Conservation (phyloP, 2,113 vertebrate genomes). For the Monarcha castaneiventris region DNA sequence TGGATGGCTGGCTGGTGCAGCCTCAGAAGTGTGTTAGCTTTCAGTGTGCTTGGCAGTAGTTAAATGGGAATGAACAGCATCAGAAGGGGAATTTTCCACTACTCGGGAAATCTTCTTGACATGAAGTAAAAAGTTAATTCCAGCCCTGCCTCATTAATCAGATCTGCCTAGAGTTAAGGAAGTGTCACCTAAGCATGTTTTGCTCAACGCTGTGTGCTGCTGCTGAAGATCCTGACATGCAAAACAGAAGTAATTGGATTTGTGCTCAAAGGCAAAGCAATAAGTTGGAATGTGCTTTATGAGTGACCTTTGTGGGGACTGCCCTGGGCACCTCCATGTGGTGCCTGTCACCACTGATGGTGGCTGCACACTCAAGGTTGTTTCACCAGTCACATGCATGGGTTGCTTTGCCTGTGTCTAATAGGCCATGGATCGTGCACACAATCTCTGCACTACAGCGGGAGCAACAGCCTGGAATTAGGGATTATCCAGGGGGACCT, state of each 20-base stretch:
- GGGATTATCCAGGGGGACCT: not conserved
- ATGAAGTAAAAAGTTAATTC: conserved; percentile 67
- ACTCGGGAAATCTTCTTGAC: conserved; percentile 43
- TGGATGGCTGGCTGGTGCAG: conserved; percentile 43
- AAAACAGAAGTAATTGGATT: conserved; percentile 63
- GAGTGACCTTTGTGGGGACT: conserved; percentile 61
- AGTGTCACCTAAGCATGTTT: conserved; percentile 60
- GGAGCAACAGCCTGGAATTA: not conserved
- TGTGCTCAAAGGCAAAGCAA: conserved; percentile 8
- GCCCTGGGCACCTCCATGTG: conserved; percentile 33
- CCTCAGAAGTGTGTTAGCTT: conserved; percentile 41
- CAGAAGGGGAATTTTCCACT: conserved; percentile 42
- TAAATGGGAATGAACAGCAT: conserved; percentile 59
- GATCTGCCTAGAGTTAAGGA: conserved; percentile 61
- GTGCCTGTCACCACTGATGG: conserved; percentile 40
- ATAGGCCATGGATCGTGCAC: not conserved
- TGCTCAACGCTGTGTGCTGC: conserved; percentile 39
- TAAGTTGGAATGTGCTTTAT: conserved; percentile 21
- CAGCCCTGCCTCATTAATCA: conserved; percentile 75
- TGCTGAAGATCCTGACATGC: conserved; percentile 63
- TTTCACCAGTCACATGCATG: not conserved
- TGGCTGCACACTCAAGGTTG: not conserved
- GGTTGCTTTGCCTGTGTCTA: not conserved
- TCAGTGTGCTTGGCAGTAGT: conserved; percentile 30
- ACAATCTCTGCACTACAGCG: not conserved